Base-by-base conservation (phyloP, 1,140 invertebrate species). In the Drosophila eugracilis region DNA sequence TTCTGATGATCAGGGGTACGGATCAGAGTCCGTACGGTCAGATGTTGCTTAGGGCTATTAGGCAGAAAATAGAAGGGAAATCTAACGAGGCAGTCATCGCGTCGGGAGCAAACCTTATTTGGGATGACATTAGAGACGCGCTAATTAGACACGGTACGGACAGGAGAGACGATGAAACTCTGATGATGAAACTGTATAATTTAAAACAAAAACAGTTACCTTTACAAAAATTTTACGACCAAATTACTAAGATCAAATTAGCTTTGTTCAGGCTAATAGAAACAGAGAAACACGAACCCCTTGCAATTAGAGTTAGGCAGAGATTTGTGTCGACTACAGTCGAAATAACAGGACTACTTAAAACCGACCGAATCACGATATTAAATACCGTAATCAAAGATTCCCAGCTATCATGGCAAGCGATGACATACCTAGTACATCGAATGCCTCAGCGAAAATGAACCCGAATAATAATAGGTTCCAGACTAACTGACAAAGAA, bases 291-390 rank as follows among this genome's bases (percentile, higher is more conserved):
- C 22, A 19, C 3, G 41, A 44, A 9, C 12, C 12, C 0, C n/a
- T 44, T 2, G 21, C 41, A 14, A 24, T 44, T 44, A 14, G 21
- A 14, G n/a, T 44, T 44, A 44, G 41, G 3, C 41, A 44, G 21
- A 44, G 0, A n/a, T 5, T 14, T 5, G 19, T 42, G 4, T 42
- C 41, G 1, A 17, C 21, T 3, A 22, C 41, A 4, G 17, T 15
- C 3, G 12, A n/a, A n/a, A n/a, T n/a, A n/a, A n/a, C n/a, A n/a
- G n/a, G n/a, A n/a, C n/a, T n/a, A n/a, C n/a, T n/a, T n/a, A n/a
- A n/a, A n/a, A n/a, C n/a, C n/a, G n/a, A n/a, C n/a, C n/a, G n/a
- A n/a, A n/a, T 42, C 9, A n/a, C 34, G 6, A 9, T 15, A 12
- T 39, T 39, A 50, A 14, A 14, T 5, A 37, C n/a, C 28, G 28